Base-by-base conservation (phyloP, 2,113 vertebrate species). In the Brachypteracias leptosomus region DNA sequence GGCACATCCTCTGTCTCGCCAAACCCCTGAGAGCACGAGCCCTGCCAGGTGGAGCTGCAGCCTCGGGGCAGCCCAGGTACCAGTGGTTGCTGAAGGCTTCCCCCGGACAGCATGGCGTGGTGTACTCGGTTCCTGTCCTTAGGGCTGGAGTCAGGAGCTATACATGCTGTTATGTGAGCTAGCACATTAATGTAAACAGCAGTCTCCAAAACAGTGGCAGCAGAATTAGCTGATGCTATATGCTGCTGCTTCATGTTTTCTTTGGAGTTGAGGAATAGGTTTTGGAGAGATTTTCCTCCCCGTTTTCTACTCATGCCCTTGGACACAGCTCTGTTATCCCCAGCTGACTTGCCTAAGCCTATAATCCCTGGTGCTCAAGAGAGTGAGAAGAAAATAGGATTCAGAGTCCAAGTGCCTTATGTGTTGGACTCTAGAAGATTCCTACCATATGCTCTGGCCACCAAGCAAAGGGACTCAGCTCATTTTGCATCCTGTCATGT, bases 171-270 rank as follows among this genome's bases (percentile, higher is more conserved):
- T 91, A 94, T 83, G 82, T 76, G 87, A 94, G 93, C 85, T 90
- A 95, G 90, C 63, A 46, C 75, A 83, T 72, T 80, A 91, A 94
- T 96, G 96, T 96, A 97, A 96, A 97, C 94, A 97, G 78, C 93
- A 91, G 95, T 88, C 93, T 97, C 96, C 95, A 96, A 97, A 97
- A 96, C 96, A 97, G 95, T 96, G 95, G 96, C 96, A 96, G 88
- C 29, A 94, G 93, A 93, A 93, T 96, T 96, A 96, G 83, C 93
- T 96, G 96, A 96, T 97, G 95, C 94, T 97, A 61, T 96, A 85
- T 77, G 94, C 94, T 96, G 93, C 93, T 95, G 96, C 78, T 88
- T 96, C 85, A 59, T 97, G 95, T 96, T 95, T 96, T 94, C 93
- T 95, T 96, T 96, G 95, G 90, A 96, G 90, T 80, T 96, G 95